phyloP scores from a whole-genome alignment of 2,797 vertebrate genomes.

The Meriones psammophilus region DNA sequence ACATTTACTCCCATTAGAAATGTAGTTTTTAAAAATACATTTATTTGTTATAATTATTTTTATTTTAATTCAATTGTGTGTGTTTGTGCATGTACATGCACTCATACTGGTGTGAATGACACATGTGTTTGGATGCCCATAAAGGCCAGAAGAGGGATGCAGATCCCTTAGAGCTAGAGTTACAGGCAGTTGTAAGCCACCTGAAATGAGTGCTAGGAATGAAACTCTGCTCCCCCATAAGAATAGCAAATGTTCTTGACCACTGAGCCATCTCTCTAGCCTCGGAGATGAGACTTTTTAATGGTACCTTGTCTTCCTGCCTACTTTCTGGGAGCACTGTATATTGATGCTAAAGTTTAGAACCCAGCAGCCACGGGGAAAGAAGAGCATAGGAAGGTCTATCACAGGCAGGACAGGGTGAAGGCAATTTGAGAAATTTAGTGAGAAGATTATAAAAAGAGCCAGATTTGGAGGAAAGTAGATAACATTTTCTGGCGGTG shows the following conservation, averaged over 20 bases:
- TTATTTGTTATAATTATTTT: background rate
- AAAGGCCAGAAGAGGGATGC: background rate
- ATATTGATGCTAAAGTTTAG: background rate
- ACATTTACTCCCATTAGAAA: constrained; percentile 1
- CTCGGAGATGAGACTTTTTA: background rate
- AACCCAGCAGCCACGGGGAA: background rate
- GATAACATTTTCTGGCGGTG: background rate
- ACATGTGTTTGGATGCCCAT: background rate
- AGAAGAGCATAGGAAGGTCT: background rate
- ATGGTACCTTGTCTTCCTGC: background rate
- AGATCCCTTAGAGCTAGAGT: background rate
- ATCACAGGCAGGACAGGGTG: background rate
- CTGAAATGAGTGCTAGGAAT: background rate
- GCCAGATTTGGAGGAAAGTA: background rate
- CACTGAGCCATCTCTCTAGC: background rate
- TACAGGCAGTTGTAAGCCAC: background rate
- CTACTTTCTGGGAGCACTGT: background rate
- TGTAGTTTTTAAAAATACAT: background rate
- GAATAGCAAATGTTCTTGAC: background rate
- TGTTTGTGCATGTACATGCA: no score
- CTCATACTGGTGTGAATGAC: background rate
- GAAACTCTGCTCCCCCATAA: background rate
- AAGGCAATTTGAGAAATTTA: background rate
- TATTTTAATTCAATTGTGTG: background rate
- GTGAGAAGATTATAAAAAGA: background rate